Evolutionary conservation across 64 coral and sea anemone genomes (phyloP).

Genomic region (Trachythela sp.): DNA sequence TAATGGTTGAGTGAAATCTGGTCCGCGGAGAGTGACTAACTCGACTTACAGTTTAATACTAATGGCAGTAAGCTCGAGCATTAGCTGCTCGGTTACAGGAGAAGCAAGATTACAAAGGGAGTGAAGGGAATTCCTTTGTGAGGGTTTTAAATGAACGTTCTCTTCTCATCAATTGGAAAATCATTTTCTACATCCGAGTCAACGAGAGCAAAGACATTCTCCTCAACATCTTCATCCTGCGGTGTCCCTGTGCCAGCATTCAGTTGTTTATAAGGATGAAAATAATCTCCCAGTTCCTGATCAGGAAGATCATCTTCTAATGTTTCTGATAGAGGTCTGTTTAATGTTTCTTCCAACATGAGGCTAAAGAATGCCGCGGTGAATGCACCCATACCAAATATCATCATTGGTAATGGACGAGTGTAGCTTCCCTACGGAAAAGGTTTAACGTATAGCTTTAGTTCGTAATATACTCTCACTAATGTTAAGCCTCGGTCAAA

Average conservation of each 20-base stretch:
- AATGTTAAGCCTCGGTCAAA: no score
- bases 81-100: background rate
- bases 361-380: constrained; percentile 65
- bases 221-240: constrained; percentile 4
- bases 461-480: no score
- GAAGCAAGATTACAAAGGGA: background rate
- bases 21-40: no score
- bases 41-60: no score
- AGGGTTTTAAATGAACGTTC: background rate
- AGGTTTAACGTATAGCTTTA: background rate
- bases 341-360: constrained; percentile 71
- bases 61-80: no score
- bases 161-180: background rate
- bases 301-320: constrained; percentile 53
- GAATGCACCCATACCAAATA: constrained; percentile 91
- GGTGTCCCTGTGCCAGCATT: background rate
- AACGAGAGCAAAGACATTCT: background rate
- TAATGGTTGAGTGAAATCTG: no score
- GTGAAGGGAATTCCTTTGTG: background rate
- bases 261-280: constrained; percentile 3
- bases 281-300: background rate
- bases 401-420: constrained; percentile 80
- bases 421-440: constrained; percentile 73
- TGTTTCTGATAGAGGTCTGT: constrained; percentile 89
- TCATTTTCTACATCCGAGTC: constrained; percentile 25